Evolutionary conservation across 1,140 invertebrate species (phyloP).

Genomic region (Ceratina japonica): DNA sequence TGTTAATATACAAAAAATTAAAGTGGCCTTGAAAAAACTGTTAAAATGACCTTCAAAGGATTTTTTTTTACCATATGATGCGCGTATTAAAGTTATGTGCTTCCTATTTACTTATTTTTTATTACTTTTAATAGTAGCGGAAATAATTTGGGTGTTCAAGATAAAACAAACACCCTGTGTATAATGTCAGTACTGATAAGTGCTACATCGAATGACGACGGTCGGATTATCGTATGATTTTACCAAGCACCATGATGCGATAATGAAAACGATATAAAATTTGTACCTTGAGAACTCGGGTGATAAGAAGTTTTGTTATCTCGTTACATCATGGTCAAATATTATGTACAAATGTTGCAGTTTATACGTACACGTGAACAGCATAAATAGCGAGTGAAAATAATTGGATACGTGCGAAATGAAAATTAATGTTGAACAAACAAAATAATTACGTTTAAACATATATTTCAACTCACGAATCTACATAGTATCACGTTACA

Average conservation of each 20-base stretch:
- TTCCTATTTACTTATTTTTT: too few relatives aligned
- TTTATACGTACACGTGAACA: constrained; percentile 13
- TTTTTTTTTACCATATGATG: too few relatives aligned
- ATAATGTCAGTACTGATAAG: too few relatives aligned
- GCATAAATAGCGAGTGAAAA: not conserved
- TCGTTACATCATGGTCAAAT: constrained; percentile 41
- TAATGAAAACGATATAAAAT: not conserved
- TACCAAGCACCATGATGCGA: not conserved
- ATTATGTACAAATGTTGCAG: constrained; percentile 21
- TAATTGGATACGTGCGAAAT: constrained; percentile 16
- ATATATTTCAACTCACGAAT: constrained; percentile 43
- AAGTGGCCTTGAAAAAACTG: too few relatives aligned
- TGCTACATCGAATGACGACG: not conserved
- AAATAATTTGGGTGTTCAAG: too few relatives aligned
- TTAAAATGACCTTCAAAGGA: too few relatives aligned
- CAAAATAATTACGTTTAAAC: constrained; percentile 51
- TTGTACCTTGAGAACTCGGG: not conserved
- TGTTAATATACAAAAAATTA: too few relatives aligned
- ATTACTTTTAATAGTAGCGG: too few relatives aligned
- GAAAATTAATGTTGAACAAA: constrained; percentile 21
- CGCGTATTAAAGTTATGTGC: too few relatives aligned
- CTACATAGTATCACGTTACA: constrained; percentile 71
- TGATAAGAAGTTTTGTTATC: constrained; percentile 6
- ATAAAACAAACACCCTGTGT: too few relatives aligned
- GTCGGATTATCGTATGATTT: not conserved